A percentile compares a stretch with the other conserved stretches of the same genome.
Evolutionary conservation across 2,888 invertebrate species (phyloP).

Genomic region (Belgica antarctica): DNA sequence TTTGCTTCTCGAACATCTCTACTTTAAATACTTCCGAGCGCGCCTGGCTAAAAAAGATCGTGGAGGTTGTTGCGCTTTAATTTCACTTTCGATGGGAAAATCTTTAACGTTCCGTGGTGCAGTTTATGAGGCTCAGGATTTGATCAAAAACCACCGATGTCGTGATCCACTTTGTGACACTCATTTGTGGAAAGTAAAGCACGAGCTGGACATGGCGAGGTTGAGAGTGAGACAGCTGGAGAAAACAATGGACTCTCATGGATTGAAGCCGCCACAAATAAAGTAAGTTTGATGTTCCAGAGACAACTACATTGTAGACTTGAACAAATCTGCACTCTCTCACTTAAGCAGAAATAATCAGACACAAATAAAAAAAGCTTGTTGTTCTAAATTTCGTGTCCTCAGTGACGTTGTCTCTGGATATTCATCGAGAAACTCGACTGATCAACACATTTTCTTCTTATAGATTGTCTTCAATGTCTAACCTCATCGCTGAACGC

Average conservation of each 20-base stretch:
- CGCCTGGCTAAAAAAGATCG: constrained; percentile 84
- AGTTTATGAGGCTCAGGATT: constrained; percentile 74
- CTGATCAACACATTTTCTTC: too few species aligned
- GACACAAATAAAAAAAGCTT: too few species aligned
- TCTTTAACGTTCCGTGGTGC: constrained; percentile 79
- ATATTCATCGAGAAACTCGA: background rate
- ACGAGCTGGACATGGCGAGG: constrained; percentile 84
- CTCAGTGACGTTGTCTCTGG: too few species aligned
- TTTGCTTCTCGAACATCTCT: constrained; percentile 86
- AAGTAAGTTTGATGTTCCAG: constrained; percentile 53
- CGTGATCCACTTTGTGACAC: constrained; percentile 76
- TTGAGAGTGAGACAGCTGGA: constrained; percentile 82
- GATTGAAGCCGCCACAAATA: constrained; percentile 73
- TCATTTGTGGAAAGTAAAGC: constrained; percentile 85
- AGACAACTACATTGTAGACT: background rate
- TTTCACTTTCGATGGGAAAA: constrained; percentile 86
- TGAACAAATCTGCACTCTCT: background rate
- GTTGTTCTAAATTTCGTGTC: too few species aligned
- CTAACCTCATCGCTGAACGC: constrained; percentile 60
- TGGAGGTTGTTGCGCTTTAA: constrained; percentile 89
- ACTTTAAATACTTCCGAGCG: constrained; percentile 89
- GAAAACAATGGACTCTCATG: constrained; percentile 78
- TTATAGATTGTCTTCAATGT: constrained; percentile 59
- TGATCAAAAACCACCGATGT: constrained; percentile 71
- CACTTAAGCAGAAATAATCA: too few species aligned